Conservation (phyloP, 2,888 invertebrate species). For the Agelastica alni region DNA sequence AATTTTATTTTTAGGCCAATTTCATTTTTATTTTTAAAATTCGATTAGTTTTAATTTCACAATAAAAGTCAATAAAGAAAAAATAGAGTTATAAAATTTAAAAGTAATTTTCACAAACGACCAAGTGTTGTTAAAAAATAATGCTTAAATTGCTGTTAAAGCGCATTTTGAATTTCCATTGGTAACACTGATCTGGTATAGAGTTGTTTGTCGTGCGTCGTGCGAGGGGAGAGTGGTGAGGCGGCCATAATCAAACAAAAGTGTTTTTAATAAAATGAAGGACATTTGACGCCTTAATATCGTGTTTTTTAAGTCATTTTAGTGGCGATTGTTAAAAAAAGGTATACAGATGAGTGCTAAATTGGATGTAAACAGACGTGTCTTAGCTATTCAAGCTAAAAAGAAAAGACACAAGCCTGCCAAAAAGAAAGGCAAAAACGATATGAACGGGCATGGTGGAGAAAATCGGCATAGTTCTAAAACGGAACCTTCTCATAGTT, state of each 20-base stretch:
- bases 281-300: conserved; percentile 57
- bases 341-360: conserved; percentile 75
- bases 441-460: conserved; percentile 59
- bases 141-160: too few relatives aligned
- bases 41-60: too few relatives aligned
- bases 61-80: too few relatives aligned
- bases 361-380: conserved; percentile 89
- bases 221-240: conserved; percentile 39
- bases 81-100: too few relatives aligned
- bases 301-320: conserved; percentile 34
- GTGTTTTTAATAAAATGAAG: conserved; percentile 66
- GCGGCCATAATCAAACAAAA: conserved; percentile 75
- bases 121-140: too few relatives aligned
- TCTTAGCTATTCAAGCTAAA: conserved; percentile 89
- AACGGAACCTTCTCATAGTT: conserved; percentile 75
- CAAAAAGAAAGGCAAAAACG: conserved; percentile 78
- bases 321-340: conserved; percentile 48
- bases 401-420: conserved; percentile 88
- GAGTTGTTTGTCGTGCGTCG: conserved; percentile 6
- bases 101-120: too few relatives aligned
- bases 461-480: conserved; percentile 58
- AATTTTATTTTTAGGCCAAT: too few relatives aligned
- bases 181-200: background rate
- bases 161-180: conserved; percentile 3
- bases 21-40: too few relatives aligned